Evolutionary conservation across 35 echinoderm and acorn worm species (phyloP).

Genomic region (Heliocidaris tuberculata): DNA sequence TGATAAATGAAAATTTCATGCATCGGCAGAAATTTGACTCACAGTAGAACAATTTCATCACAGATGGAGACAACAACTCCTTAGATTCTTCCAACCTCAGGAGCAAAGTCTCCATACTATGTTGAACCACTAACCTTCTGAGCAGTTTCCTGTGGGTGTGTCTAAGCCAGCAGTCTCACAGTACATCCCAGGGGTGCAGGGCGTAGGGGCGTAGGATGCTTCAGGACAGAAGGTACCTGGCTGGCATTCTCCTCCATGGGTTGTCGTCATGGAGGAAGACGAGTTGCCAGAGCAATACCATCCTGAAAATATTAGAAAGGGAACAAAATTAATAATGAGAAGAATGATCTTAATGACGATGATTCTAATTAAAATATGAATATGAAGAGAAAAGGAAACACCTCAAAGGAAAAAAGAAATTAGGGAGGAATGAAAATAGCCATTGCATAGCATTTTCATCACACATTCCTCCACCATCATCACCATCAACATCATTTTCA

Average conservation of each 20-base stretch:
- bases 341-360: background rate
- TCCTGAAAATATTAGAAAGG: constrained; percentile 45
- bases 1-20: too few species aligned
- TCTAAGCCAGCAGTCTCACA: constrained; percentile 78
- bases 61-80: background rate
- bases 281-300: constrained; percentile 95
- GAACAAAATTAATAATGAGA: too few species aligned
- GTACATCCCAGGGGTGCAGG: constrained; percentile 85
- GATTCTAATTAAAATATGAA: background rate
- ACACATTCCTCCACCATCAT: too few species aligned
- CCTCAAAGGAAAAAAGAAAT: background rate
- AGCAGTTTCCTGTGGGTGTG: constrained; percentile 85
- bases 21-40: too few species aligned
- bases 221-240: constrained; percentile 86
- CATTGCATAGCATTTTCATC: background rate
- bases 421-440: background rate
- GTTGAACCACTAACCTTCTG: constrained; percentile 55
- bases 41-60: too few species aligned
- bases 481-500: too few species aligned
- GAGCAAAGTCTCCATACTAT: too few species aligned
- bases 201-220: constrained; percentile 63
- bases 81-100: too few species aligned
- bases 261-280: constrained; percentile 55
- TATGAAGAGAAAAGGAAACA: background rate
- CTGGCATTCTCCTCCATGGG: constrained; percentile 83